Conservation (phyloP, 2,113 vertebrate genomes). For the Psettodes erumei region DNA sequence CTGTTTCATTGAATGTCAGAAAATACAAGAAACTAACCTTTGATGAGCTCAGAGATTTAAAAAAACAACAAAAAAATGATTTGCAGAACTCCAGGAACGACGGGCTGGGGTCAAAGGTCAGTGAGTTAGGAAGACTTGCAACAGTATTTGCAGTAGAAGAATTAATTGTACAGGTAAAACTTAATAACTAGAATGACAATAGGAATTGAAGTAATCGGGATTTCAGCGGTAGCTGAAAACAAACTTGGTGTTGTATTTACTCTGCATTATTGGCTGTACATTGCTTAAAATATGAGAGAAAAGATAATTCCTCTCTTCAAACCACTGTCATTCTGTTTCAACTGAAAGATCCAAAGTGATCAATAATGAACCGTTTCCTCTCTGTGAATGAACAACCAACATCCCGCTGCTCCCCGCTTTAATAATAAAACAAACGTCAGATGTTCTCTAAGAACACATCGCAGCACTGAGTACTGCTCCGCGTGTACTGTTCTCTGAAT, state of each 20-base stretch:
- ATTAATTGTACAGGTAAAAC: neutral
- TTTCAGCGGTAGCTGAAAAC: neutral
- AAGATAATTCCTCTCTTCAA: neutral
- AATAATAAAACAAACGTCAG: constrained; percentile 46
- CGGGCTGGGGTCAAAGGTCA: too few species aligned
- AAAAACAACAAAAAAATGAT: too few species aligned
- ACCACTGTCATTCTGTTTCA: neutral
- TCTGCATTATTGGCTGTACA: neutral
- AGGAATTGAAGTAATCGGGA: neutral
- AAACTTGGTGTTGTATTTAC: neutral
- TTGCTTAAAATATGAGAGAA: neutral
- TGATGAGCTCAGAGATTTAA: neutral
- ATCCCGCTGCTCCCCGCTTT: constrained; percentile 15
- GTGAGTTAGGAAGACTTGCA: neutral
- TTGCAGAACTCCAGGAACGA: neutral
- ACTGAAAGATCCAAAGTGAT: neutral
- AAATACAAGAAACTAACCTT: neutral
- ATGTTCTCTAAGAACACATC: neutral
- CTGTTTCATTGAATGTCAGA: neutral
- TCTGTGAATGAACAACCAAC: neutral
- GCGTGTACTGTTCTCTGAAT: neutral
- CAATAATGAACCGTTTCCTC: constrained; percentile 44
- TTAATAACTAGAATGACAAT: too few species aligned
- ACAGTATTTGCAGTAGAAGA: neutral
- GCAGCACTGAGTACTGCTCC: neutral